These are phyloP conservation scores for Peucedramus taeniatus DNA, from an alignment of 2,113 vertebrate species.

Conservation along the genomic window DNA sequence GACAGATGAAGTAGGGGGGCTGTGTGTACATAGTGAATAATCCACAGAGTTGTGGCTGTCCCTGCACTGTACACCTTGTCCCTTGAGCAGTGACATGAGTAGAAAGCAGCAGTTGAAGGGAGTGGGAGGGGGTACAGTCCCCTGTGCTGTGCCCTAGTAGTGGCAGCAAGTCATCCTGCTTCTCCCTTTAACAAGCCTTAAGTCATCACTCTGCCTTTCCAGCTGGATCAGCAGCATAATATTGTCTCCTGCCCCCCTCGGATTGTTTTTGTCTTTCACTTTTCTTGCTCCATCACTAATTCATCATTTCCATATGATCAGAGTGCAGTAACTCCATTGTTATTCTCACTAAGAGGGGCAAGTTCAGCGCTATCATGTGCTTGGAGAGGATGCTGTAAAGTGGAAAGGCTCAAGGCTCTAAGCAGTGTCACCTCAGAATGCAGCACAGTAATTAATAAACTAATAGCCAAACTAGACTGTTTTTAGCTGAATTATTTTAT, in stretches of 20 bases:
- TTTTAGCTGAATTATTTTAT: background rate
- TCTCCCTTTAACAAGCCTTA: background rate
- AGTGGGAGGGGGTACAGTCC: background rate
- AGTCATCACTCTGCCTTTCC: background rate
- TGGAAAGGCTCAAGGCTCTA: background rate
- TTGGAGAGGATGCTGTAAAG: background rate
- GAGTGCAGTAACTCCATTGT: background rate
- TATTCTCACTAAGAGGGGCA: background rate
- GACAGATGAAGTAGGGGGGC: background rate
- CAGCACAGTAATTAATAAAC: background rate
- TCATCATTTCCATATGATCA: background rate
- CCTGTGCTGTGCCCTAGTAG: background rate
- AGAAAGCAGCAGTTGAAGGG: background rate
- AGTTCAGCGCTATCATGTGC: background rate
- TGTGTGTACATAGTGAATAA: background rate
- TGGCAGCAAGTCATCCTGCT: background rate
- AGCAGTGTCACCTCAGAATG: background rate
- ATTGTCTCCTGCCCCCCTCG: rapidly evolving
- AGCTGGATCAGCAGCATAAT: background rate
- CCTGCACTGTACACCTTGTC: background rate
- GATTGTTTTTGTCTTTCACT: background rate
- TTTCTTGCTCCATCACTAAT: background rate
- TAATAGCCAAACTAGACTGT: background rate
- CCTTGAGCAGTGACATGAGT: rapidly evolving
- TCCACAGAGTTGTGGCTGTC: background rate